Evolutionary conservation across 2,888 invertebrate species (phyloP).

Genomic region (Melanargia galathea): DNA sequence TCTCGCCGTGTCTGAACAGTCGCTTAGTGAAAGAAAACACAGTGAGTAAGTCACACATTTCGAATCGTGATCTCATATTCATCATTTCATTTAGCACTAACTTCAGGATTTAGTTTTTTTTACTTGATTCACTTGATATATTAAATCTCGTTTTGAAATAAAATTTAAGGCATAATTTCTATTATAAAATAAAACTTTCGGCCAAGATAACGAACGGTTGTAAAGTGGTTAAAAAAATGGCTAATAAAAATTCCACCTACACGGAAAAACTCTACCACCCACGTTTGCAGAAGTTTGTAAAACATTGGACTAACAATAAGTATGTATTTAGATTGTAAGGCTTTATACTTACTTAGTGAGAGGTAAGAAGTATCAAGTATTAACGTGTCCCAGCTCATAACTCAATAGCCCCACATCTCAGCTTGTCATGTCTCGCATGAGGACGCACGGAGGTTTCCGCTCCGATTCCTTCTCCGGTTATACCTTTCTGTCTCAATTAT

Average conservation of each 20-base stretch:
- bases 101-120: background rate
- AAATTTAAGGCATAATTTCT: background rate
- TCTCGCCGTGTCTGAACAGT: too few species aligned
- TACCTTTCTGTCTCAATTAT: constrained; percentile 29
- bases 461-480: constrained; percentile 50
- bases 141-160: background rate
- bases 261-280: background rate
- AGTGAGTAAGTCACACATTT: too few species aligned
- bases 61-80: too few species aligned
- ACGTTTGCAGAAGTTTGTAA: background rate
- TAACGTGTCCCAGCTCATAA: constrained; percentile 42
- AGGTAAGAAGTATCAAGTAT: constrained; percentile 20
- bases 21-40: too few species aligned
- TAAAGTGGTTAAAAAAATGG: background rate
- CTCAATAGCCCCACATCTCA: constrained; percentile 34
- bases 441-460: constrained; percentile 46
- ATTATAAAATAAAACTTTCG: background rate
- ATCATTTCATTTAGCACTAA: background rate
- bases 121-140: background rate
- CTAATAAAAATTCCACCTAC: background rate
- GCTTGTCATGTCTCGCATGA: constrained; percentile 55
- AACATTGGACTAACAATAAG: constrained; percentile 3
- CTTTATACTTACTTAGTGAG: constrained; percentile 10
- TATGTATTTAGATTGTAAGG: background rate
- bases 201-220: too few species aligned